These are phyloP conservation scores for Andrena haemorrhoa DNA, from an alignment of 2,888 invertebrate species.

Conservation along the genomic window DNA sequence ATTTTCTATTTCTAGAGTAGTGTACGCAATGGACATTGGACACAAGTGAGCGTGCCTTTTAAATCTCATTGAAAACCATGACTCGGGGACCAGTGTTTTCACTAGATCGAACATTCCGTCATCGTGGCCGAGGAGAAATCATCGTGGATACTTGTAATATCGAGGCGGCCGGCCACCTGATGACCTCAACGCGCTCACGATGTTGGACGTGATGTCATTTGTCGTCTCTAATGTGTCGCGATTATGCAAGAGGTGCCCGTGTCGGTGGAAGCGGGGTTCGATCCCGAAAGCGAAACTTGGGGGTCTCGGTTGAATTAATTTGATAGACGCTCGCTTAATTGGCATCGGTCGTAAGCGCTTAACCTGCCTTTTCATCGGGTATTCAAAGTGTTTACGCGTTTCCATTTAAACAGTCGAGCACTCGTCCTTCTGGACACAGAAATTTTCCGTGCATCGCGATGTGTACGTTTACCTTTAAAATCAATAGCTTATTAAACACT, in stretches of 20 bases:
- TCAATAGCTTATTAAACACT: not conserved
- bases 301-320: conserved; percentile 37
- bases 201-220: conserved; percentile 76
- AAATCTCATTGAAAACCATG: conserved; percentile 44
- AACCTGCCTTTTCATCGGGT: conserved; percentile 9
- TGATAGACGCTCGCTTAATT: conserved; percentile 33
- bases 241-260: conserved; percentile 71
- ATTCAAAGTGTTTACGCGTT: not conserved
- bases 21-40: conserved; percentile 33
- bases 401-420: not conserved
- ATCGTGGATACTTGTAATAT: conserved; percentile 66
- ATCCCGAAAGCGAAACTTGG: conserved; percentile 44
- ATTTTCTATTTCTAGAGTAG: conserved; percentile 49
- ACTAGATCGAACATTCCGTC: conserved; percentile 47
- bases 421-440: not conserved
- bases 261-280: conserved; percentile 27
- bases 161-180: conserved; percentile 63
- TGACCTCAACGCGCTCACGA: conserved; percentile 69
- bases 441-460: not conserved
- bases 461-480: not conserved
- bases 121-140: conserved; percentile 56
- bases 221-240: conserved; percentile 63
- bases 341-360: conserved; percentile 3
- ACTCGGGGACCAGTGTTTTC: conserved; percentile 47
- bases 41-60: conserved; percentile 43